A percentile compares a stretch with the other conserved stretches of the same genome.
phyloP scores from a whole-genome alignment of 2,113 vertebrate genomes.

The Lipophrys pholis region DNA sequence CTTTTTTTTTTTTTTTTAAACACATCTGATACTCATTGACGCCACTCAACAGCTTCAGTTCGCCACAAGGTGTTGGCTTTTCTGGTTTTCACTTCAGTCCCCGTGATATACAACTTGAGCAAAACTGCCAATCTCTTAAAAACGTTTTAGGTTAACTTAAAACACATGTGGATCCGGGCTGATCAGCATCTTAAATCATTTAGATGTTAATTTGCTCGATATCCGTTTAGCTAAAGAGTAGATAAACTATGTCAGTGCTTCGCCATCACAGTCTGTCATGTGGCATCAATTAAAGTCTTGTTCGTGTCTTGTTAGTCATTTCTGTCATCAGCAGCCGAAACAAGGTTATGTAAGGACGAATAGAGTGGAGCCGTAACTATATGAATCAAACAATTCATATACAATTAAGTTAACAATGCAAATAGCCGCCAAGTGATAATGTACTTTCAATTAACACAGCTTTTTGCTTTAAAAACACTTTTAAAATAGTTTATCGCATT shows the following conservation, averaged over 20 bases:
- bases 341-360: constrained; percentile 10
- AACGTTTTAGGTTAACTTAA: not conserved
- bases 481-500: not conserved
- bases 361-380: not conserved
- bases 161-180: not conserved
- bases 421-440: not conserved
- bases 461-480: not conserved
- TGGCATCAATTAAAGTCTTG: constrained; percentile 42
- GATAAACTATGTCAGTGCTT: not conserved
- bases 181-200: constrained; percentile 1
- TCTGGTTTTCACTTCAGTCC: not conserved
- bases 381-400: not conserved
- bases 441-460: not conserved
- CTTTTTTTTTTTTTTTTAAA: constrained; percentile 29
- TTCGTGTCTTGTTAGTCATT: constrained; percentile 5
- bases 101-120: too few species aligned
- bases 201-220: not conserved
- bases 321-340: constrained; percentile 32
- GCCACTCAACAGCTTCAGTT: not conserved
- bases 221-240: not conserved
- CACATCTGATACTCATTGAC: not conserved
- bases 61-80: not conserved
- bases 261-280: constrained; percentile 9
- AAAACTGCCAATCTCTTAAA: too few species aligned
- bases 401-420: not conserved